phyloP scores from a whole-genome alignment of 2,888 invertebrate species.

The Heliconius charithonia region DNA sequence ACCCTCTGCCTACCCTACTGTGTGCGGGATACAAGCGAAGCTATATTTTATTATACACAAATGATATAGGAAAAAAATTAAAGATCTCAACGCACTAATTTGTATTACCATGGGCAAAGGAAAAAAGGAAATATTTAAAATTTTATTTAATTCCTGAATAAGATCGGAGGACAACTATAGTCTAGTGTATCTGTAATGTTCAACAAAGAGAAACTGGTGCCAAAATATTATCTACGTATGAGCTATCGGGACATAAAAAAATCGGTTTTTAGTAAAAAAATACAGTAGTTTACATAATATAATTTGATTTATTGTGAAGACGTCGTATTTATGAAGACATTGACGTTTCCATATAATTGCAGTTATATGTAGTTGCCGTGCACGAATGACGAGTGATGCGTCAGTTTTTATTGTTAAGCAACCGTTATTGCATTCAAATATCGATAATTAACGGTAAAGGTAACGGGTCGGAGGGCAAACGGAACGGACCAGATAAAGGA shows the following conservation, averaged over 20 bases:
- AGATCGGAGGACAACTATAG: too few species aligned
- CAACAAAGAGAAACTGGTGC: background rate
- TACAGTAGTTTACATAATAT: background rate
- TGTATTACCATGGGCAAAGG: background rate
- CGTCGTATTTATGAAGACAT: background rate
- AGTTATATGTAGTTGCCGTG: slow-evolving; percentile 53
- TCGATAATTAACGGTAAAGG: slow-evolving; percentile 78
- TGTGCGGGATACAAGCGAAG: too few species aligned
- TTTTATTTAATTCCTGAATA: too few species aligned
- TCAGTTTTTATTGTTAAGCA: slow-evolving; percentile 74
- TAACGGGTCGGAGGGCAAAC: slow-evolving; percentile 75
- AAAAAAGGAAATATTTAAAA: too few species aligned
- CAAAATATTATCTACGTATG: background rate
- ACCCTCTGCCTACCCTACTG: too few species aligned
- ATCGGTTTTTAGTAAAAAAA: background rate
- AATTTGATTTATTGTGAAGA: background rate
- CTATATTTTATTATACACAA: background rate
- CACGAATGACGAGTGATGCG: slow-evolving; percentile 66
- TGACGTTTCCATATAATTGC: slow-evolving; percentile 14
- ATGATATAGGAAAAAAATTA: background rate
- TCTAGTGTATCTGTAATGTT: background rate
- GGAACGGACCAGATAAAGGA: slow-evolving; percentile 50
- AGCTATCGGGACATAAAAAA: background rate
- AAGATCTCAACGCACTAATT: background rate
- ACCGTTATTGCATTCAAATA: slow-evolving; percentile 76